Evolutionary conservation across 2,797 vertebrate species (phyloP), one percentile per base, ranked within the genome.

Genomic region (Ctenosaura bakeri): DNA sequence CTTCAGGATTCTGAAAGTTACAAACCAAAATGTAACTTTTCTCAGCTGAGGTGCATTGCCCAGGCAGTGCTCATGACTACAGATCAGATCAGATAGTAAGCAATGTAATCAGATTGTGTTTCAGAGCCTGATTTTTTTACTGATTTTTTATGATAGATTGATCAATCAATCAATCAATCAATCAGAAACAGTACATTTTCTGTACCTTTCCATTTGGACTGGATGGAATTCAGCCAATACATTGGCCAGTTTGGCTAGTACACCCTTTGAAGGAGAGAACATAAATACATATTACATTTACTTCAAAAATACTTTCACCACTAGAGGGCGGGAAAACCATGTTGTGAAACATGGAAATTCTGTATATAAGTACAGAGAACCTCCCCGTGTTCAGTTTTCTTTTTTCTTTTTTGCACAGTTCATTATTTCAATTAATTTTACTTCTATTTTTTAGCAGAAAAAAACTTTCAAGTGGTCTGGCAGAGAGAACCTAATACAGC

Each of bases 251-350:
- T 71, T 79, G 59, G 26, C 38, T 52, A 50, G 24, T 79, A 56
- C 38, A 35, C 4, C 16, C 32, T 77, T 79, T 66, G 22, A 77
- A 85, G 24, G 50, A 69, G 9, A 64, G 64, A 66, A 52, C 3
- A 54, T 69, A 54, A 80, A 88, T 85, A 73, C 24, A 50, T 56
- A 16, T 74, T 9, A 74, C 42, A 80, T n/a, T 6, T 59, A 71
- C 3, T 32, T 42, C 83, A 78, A n/a, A 6, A 1, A 29, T 16
- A 0, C 74, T 93, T 91, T 92, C 74, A 86, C 96, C 96, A 94
- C 95, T 95, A 96, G 96, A 95, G 93, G 96, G 95, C 10, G 92
- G 91, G 46, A 92, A 85, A 22, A 94, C 89, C 93, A 24, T 52
- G 6, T 22, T 92, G n/a, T 0, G 12, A n/a, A 92, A 46, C 26